Conservation (phyloP, 2,888 invertebrate genomes). For the Monopis laevigella region DNA sequence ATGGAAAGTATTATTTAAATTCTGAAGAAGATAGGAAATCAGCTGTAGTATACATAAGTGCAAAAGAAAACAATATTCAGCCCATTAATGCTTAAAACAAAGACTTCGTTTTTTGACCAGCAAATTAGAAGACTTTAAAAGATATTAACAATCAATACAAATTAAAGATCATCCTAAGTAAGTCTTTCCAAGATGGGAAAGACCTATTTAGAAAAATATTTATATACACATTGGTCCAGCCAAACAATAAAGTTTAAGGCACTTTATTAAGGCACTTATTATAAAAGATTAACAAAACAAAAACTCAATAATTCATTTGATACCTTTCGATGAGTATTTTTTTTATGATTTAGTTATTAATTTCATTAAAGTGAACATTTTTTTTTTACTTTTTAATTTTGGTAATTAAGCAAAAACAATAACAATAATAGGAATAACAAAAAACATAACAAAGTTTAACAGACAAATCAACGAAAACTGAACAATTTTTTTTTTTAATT, state of each 20-base stretch:
- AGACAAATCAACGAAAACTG: conserved; percentile 16
- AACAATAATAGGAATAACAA: conserved; percentile 22
- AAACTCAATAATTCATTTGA: no score
- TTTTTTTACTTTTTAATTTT: no score
- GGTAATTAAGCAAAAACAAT: conserved; percentile 10
- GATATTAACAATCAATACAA: conserved; percentile 13
- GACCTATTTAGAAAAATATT: conserved; percentile 33
- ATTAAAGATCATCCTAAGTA: conserved; percentile 24
- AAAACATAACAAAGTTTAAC: conserved; percentile 19
- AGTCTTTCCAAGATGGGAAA: conserved; percentile 25
- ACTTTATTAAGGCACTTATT: conserved; percentile 49
- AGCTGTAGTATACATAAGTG: no score
- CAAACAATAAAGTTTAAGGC: conserved; percentile 35
- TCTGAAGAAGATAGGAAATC: no score
- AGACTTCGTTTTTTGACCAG: conserved; percentile 6
- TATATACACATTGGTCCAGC: conserved; percentile 16
- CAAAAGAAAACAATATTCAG: no score
- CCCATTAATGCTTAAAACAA: no score
- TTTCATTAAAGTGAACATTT: no score
- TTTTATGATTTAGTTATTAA: no score
- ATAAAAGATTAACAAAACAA: conserved; percentile 18
- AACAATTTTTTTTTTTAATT: no score
- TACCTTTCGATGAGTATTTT: no score
- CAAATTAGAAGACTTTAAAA: conserved; percentile 10
- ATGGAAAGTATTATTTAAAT: neutral